Evolutionary conservation across 1,140 invertebrate genomes (phyloP).

Genomic region (Zaprionus gabonicus): DNA sequence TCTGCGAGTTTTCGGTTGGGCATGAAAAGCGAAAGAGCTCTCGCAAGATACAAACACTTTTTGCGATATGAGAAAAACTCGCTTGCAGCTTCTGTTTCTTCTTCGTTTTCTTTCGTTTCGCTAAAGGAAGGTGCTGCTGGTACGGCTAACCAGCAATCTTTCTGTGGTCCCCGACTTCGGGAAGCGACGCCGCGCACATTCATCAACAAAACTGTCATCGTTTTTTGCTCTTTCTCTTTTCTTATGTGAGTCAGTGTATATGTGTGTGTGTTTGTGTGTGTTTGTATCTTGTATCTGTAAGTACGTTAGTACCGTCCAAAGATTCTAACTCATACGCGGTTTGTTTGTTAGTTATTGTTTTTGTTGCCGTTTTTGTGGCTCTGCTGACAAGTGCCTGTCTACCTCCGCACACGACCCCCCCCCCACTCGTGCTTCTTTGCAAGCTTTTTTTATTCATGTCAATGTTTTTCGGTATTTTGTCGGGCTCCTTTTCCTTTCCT

Average conservation of each 20-base stretch:
- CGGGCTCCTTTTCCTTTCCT: conserved; percentile 38
- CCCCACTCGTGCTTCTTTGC: background rate
- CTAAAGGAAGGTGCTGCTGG: background rate
- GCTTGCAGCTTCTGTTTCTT: conserved; percentile 42
- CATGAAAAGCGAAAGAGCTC: conserved; percentile 54
- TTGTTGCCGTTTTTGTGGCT: conserved; percentile 48
- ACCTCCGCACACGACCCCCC: background rate
- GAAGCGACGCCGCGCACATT: conserved; percentile 69
- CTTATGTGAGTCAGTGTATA: background rate
- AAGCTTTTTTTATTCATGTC: conserved; percentile 62
- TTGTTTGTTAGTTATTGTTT: conserved; percentile 42
- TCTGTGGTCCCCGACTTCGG: conserved; percentile 46
- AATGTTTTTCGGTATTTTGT: conserved; percentile 49
- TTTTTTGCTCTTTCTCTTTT: conserved; percentile 51
- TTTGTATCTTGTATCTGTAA: conserved; percentile 65
- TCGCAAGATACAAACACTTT: conserved; percentile 56
- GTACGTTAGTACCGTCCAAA: conserved; percentile 66
- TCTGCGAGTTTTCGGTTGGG: conserved; percentile 51
- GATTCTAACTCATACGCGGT: conserved; percentile 68
- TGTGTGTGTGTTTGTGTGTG: conserved; percentile 34
- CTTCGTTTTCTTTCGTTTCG: background rate
- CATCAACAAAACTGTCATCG: conserved; percentile 81
- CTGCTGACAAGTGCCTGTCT: conserved; percentile 18
- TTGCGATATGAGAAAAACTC: conserved; percentile 67
- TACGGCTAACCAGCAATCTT: conserved; percentile 46